Conservation (phyloP, 2,888 invertebrate species). For the Bombyx huttoni region DNA sequence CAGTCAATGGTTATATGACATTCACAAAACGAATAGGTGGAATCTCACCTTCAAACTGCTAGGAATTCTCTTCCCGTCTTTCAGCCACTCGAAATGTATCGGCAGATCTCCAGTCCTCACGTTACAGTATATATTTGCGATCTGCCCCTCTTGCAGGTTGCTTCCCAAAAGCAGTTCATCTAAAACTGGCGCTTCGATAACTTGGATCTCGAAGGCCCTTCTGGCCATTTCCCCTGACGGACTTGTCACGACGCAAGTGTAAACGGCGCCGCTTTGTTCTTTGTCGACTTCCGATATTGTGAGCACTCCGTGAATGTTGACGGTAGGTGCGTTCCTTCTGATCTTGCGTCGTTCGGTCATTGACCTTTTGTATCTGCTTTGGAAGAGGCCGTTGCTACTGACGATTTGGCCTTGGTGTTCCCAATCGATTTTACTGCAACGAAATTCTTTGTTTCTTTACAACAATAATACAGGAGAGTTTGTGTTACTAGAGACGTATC, state of each 20-base stretch:
- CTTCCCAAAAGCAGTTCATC: constrained; percentile 86
- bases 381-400: constrained; percentile 44
- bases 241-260: constrained; percentile 84
- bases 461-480: no score
- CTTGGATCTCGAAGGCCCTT: constrained; percentile 76
- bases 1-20: background rate
- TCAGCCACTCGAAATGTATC: constrained; percentile 79
- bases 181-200: constrained; percentile 83
- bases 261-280: constrained; percentile 79
- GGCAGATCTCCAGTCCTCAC: constrained; percentile 80
- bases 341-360: constrained; percentile 18
- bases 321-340: constrained; percentile 37
- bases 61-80: constrained; percentile 76
- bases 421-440: constrained; percentile 61
- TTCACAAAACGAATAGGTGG: background rate
- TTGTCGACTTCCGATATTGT: constrained; percentile 75
- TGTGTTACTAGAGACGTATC: no score
- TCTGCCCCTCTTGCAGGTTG: constrained; percentile 85
- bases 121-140: constrained; percentile 87
- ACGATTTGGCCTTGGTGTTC: constrained; percentile 51
- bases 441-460: no score
- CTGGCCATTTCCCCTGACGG: constrained; percentile 75
- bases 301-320: constrained; percentile 69
- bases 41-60: constrained; percentile 71
- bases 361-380: constrained; percentile 43